Base-by-base conservation (phyloP, 2,797 vertebrate genomes). In the Lindbergichthys nudifrons region DNA sequence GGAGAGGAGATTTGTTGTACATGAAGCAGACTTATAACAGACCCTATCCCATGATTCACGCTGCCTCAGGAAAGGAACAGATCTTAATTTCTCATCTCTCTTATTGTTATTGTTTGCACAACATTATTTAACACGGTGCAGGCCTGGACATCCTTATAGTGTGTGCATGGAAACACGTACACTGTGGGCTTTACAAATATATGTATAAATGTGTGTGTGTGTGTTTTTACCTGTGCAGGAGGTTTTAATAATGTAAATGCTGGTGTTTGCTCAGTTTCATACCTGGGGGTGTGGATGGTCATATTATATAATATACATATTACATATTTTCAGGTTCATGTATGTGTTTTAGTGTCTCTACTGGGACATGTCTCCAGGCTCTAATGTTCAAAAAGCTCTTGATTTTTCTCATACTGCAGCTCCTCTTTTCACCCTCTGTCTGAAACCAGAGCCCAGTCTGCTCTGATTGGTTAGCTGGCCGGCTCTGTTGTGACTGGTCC, bases 81-180 rank as follows among this genome's bases (percentile, higher is more conserved):
- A 48, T 87, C 66, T 85, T 87, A 75, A 67, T 59, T 69, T 77
- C 9, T 45, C 36, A 48, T 46, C 4, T 18, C 19, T 43, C 45
- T 62, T 9, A 15, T 88, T 83, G 89, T 77, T 83, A 90, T 87
- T 86, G 77, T 89, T 84, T 61, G 75, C 64, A 84, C 62, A 76
- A 82, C 83, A 83, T 82, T 57, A 86, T 79, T 81, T 52, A 36
- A 58, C 81, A n/a, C 73, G 51, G 54, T 50, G 26, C 56, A 41
- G 54, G 14, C 4, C 54, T 41, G 39, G 48, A 81, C 70, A 79
- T 76, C 36, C 59, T 71, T 68, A 63, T 13, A 16, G 26, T 62
- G 53, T 58, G 52, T 74, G 41, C 46, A 54, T 42, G 47, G 14
- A 60, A 30, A 74, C 59, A 48, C 8, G 3, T 46, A 51, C 43